Percentiles rank a stretch among this genome's conserved stretches.
phyloP scores from a whole-genome alignment of 2,888 invertebrate genomes.

The Drosophila planitibia region DNA sequence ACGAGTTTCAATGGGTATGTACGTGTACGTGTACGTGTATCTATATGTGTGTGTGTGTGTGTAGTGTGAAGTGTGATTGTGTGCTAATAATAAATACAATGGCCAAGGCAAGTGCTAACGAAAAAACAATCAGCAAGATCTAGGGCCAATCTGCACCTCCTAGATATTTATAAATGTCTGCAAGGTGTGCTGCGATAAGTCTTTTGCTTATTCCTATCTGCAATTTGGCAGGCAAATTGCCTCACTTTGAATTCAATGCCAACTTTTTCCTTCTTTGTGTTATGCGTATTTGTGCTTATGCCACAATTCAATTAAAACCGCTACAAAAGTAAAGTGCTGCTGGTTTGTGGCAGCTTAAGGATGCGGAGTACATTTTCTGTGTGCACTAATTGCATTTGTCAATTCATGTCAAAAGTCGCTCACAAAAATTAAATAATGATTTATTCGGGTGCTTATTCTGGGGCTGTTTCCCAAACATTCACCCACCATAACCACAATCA shows the following conservation, averaged over 20 bases:
- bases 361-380: slow-evolving; percentile 14
- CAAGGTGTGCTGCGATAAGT: slow-evolving; percentile 14
- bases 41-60: background rate
- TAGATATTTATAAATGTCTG: background rate
- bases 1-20: slow-evolving; percentile 7
- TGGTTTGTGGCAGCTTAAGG: slow-evolving; percentile 8
- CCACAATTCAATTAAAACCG: slow-evolving; percentile 55
- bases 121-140: slow-evolving; percentile 29
- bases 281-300: background rate
- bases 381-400: slow-evolving; percentile 57
- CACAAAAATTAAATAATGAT: slow-evolving; percentile 51
- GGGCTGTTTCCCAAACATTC: background rate
- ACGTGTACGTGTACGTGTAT: background rate
- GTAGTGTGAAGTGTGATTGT: background rate
- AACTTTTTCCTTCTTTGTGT: slow-evolving; percentile 17
- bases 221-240: slow-evolving; percentile 23
- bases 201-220: slow-evolving; percentile 21
- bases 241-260: slow-evolving; percentile 1
- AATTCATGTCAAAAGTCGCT: slow-evolving; percentile 43
- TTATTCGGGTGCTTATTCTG: slow-evolving; percentile 38
- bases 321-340: slow-evolving; percentile 35
- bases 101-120: slow-evolving; percentile 15
- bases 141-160: slow-evolving; percentile 15
- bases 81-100: slow-evolving; percentile 10
- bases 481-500: background rate